These are phyloP conservation scores for Porites australiensis DNA, from an alignment of 64 coral and sea anemone species.

Conservation along the genomic window DNA sequence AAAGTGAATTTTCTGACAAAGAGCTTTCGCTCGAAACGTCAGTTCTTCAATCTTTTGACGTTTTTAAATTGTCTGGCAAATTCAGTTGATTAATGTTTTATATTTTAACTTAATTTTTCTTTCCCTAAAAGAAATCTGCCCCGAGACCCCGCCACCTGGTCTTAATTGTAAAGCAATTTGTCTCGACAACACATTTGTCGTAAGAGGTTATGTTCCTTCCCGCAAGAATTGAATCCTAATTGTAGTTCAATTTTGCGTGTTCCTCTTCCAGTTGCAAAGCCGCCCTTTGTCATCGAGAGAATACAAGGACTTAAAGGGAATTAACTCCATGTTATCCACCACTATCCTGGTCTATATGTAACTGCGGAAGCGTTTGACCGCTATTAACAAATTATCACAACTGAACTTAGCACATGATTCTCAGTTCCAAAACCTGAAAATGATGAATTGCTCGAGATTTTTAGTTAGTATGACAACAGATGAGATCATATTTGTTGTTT, in stretches of 20 bases:
- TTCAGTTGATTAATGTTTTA: background rate
- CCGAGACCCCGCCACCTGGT: background rate
- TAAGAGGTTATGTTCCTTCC: background rate
- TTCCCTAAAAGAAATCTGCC: background rate
- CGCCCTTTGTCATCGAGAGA: slow-evolving; percentile 3
- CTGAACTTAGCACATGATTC: too few relatives aligned
- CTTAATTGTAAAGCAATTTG: background rate
- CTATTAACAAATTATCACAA: background rate
- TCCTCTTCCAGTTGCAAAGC: background rate
- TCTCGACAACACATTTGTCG: background rate
- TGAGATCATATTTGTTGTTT: too few relatives aligned
- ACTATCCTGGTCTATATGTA: background rate
- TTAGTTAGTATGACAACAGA: too few relatives aligned
- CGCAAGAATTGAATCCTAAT: background rate
- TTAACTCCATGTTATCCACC: background rate
- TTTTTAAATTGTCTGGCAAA: background rate
- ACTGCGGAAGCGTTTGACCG: background rate
- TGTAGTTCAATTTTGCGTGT: background rate
- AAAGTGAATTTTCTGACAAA: too few relatives aligned
- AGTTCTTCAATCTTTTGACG: too few relatives aligned
- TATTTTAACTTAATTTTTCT: background rate
- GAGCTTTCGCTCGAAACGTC: too few relatives aligned
- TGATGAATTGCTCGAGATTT: too few relatives aligned
- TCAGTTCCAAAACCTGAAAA: too few relatives aligned
- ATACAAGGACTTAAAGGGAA: background rate